Percentiles rank a stretch among this genome's conserved stretches.
phyloP scores from a whole-genome alignment of 30 jellyfish, hydroid and myxozoan species.

The Phacellophora camtschatica region DNA sequence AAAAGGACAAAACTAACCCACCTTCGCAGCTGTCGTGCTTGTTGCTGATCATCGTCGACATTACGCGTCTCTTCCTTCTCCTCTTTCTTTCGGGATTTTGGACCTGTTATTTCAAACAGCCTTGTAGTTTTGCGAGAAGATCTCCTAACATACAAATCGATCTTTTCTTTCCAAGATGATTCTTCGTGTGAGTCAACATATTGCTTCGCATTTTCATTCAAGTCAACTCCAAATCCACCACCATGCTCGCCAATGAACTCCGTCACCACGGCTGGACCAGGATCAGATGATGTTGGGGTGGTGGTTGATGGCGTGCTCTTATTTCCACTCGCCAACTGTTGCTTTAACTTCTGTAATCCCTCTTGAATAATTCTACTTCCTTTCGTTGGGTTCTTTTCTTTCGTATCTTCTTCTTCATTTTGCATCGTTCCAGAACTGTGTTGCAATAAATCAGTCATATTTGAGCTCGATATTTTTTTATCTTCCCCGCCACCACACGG shows the following conservation, averaged over 20 bases:
- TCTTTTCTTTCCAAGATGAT: not conserved
- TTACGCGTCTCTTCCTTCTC: not conserved
- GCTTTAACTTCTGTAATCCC: conserved; percentile 50
- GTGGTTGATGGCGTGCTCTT: not conserved
- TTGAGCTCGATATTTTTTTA: not conserved
- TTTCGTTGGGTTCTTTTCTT: not conserved
- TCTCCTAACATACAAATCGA: conserved; percentile 40
- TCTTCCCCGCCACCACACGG: conserved; percentile 41
- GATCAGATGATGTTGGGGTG: no score
- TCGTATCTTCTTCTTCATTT: not conserved
- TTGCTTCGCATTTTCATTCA: conserved; percentile 32
- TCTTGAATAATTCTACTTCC: conserved; percentile 8
- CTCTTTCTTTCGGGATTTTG: conserved; percentile 10
- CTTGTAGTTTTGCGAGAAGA: conserved; percentile 44
- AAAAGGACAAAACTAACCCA: no score
- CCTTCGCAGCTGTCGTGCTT: conserved; percentile 28
- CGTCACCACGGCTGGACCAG: conserved; percentile 68
- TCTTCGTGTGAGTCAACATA: conserved; percentile 37
- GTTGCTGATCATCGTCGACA: not conserved
- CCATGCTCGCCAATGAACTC: conserved; percentile 51
- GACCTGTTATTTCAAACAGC: conserved; percentile 54
- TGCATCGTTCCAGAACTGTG: conserved; percentile 26
- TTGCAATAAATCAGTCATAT: not conserved
- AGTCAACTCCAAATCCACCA: conserved; percentile 19
- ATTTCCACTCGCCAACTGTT: conserved; percentile 40